Base-by-base conservation (phyloP, 2,797 vertebrate species). In the Cossypha polioptera region DNA sequence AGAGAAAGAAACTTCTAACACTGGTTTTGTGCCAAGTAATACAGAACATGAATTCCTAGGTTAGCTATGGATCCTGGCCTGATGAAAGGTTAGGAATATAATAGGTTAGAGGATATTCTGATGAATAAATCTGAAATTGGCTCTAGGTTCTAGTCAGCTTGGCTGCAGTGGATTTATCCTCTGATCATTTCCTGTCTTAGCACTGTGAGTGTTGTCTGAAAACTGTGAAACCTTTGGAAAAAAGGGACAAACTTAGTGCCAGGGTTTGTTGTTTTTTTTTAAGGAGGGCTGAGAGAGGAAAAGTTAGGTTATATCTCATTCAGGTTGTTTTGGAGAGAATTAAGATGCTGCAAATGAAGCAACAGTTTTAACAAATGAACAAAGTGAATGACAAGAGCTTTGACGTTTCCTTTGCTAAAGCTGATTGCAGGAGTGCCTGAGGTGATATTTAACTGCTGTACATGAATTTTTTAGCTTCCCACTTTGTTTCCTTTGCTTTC, bases 401-500 rank as follows among this genome's bases (percentile, higher is more conserved):
- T 76, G 87, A 51, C 48, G 1, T 71, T 87, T 80, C 18, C 48
- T 42, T 77, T 74, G 48, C 57, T 69, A 10, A 77, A 33, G 16
- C 24, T 53, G 55, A 24, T 54, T n/a, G 48, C 54, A 19, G 5
- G 42, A 67, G 29, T 62, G 43, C 50, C 54, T 11, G 21, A 17
- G 36, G 84, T 88, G 68, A 33, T 92, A n/a, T 38, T 82, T 81
- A 62, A 62, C 54, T 75, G 69, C 47, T 42, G 31, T 36, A 86
- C 68, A 66, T 76, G 10, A 36, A 48, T 66, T 78, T 88, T 71
- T 63, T n/a, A 61, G 53, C 55, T 86, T 71, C 48, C 16, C 35
- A 4, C 26, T 82, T 91, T 77, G 71, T 83, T 95, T 91, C 24
- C 13, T 79, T 85, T 61, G 48, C 55, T 95, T 91, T 50, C 58